Percentiles rank a stretch among this genome's conserved stretches.
These are phyloP conservation scores for Valencia hispanica DNA, from an alignment of 2,797 vertebrate genomes.

Conservation along the genomic window DNA sequence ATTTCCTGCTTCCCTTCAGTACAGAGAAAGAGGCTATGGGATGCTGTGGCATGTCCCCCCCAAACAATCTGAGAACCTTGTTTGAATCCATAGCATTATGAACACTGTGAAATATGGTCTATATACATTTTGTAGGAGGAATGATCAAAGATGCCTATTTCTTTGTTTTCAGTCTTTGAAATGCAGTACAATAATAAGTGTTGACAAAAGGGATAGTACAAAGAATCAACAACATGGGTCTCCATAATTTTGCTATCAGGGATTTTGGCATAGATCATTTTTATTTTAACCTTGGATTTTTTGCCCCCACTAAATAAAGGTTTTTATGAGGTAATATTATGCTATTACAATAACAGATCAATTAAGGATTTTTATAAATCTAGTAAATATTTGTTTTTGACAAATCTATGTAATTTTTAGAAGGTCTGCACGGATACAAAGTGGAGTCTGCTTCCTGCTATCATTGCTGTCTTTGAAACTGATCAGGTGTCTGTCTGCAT, in stretches of 20 bases:
- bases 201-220: background rate
- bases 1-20: background rate
- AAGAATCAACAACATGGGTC: background rate
- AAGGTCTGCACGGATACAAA: background rate
- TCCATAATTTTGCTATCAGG: background rate
- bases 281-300: background rate
- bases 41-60: too few relatives aligned
- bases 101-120: background rate
- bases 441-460: background rate
- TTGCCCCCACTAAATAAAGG: background rate
- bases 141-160: too few relatives aligned
- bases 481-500: conserved; percentile 62
- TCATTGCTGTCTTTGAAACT: conserved; percentile 29
- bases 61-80: too few relatives aligned
- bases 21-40: background rate
- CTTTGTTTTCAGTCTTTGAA: too few relatives aligned
- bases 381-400: too few relatives aligned
- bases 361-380: background rate
- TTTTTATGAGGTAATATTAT: background rate
- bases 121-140: background rate
- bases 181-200: too few relatives aligned
- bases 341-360: background rate
- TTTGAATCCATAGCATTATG: too few relatives aligned
- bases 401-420: background rate
- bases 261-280: background rate